Evolutionary conservation across 92 coral and sea anemone species (phyloP).

Genomic region (Parazoanthus atlanticus): DNA sequence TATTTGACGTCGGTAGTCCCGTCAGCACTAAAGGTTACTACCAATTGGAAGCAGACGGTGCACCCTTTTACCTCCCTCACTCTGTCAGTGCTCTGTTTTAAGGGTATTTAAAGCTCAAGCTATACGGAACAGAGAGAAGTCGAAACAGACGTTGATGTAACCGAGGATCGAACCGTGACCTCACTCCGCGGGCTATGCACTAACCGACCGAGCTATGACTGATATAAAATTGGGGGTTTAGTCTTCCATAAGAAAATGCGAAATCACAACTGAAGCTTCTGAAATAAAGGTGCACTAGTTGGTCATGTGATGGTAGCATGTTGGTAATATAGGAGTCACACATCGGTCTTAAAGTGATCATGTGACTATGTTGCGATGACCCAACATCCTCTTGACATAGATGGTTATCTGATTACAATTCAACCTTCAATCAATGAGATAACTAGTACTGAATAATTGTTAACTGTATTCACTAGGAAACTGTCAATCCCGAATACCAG

Average conservation of each 20-base stretch:
- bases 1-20: too few relatives aligned
- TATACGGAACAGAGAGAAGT: too few relatives aligned
- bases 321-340: background rate
- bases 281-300: background rate
- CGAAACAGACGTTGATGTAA: background rate
- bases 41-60: too few relatives aligned
- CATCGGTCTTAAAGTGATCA: background rate
- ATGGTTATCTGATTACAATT: too few relatives aligned
- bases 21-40: too few relatives aligned
- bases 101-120: too few relatives aligned
- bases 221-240: background rate
- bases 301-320: background rate
- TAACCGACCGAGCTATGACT: too few relatives aligned
- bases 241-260: background rate
- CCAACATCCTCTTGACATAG: background rate
- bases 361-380: background rate
- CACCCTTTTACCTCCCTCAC: too few relatives aligned
- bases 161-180: background rate
- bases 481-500: background rate
- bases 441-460: background rate
- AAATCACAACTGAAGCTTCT: background rate
- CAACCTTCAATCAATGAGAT: background rate
- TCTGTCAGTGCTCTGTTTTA: too few relatives aligned
- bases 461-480: background rate
- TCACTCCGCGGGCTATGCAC: too few relatives aligned